phyloP scores from a whole-genome alignment of 2,797 vertebrate genomes.

The Poeciliopsis paucimaculata region DNA sequence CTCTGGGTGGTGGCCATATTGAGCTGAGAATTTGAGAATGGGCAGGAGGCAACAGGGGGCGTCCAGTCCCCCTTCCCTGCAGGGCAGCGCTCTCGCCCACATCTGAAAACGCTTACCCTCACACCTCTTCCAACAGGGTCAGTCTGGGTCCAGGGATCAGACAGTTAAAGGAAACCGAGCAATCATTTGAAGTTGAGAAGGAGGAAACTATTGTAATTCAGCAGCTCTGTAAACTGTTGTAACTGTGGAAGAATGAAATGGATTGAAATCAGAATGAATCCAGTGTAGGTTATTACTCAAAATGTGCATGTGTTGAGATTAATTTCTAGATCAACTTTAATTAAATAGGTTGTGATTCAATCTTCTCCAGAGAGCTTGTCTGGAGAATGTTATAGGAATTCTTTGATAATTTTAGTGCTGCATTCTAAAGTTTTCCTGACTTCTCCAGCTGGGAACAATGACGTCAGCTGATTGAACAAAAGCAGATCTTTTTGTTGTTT shows the following conservation, averaged over 20 bases:
- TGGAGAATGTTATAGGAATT: slow-evolving; percentile 35
- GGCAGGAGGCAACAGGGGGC: slow-evolving; percentile 60
- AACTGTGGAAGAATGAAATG: slow-evolving; percentile 21
- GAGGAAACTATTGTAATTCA: slow-evolving; percentile 70
- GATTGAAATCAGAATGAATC: not conserved
- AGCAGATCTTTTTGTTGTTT: slow-evolving; percentile 43
- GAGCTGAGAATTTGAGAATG: slow-evolving; percentile 73
- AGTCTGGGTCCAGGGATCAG: slow-evolving; percentile 64
- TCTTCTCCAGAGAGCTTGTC: slow-evolving; percentile 5
- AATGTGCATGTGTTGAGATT: not conserved
- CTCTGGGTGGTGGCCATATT: slow-evolving; percentile 65
- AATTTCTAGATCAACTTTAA: not conserved
- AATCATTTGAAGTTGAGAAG: slow-evolving; percentile 72
- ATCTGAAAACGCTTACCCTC: slow-evolving; percentile 82
- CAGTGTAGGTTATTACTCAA: not conserved
- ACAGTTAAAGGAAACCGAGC: slow-evolving; percentile 79
- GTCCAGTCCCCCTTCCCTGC: slow-evolving; percentile 63
- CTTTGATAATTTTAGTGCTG: slow-evolving; percentile 41
- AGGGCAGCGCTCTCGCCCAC: slow-evolving; percentile 64
- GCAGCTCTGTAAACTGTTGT: slow-evolving; percentile 19
- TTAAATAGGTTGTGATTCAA: not conserved
- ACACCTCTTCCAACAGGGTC: slow-evolving; percentile 76
- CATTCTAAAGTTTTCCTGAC: slow-evolving; percentile 39
- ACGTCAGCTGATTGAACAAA: slow-evolving; percentile 60
- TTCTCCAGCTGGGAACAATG: slow-evolving; percentile 28